These are phyloP conservation scores for Drosophila peninsularis DNA, from an alignment of 2,888 invertebrate genomes.

Conservation along the genomic window DNA sequence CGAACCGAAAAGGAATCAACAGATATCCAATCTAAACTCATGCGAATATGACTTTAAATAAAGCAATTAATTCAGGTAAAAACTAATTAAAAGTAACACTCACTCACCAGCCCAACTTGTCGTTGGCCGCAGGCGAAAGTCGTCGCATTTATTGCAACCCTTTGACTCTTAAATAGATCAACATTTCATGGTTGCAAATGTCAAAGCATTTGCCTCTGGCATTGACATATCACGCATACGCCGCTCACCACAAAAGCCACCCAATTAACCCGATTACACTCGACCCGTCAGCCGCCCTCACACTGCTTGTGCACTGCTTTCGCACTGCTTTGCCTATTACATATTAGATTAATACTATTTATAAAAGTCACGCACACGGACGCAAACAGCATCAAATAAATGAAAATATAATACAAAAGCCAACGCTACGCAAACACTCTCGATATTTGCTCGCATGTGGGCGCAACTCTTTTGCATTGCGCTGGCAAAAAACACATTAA, in stretches of 20 bases:
- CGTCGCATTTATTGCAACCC: constrained; percentile 23
- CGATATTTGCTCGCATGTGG: constrained; percentile 20
- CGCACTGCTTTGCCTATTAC: neutral
- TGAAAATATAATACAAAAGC: constrained; percentile 15
- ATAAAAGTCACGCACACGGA: constrained; percentile 3
- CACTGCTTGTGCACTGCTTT: neutral
- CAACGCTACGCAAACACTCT: constrained; percentile 1
- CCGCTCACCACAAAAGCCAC: constrained; percentile 15
- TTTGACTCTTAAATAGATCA: constrained; percentile 36
- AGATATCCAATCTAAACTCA: neutral
- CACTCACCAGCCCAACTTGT: neutral
- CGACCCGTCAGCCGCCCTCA: neutral
- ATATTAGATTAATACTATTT: constrained; percentile 23
- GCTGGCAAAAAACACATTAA: constrained; percentile 20
- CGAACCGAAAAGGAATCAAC: neutral
- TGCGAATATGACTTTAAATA: constrained; percentile 2
- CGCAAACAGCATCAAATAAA: constrained; percentile 7
- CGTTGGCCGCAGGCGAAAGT: constrained; percentile 21
- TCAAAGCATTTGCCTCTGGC: constrained; percentile 34
- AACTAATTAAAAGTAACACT: constrained; percentile 39
- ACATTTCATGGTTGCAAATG: constrained; percentile 4
- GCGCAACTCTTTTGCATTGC: constrained; percentile 40
- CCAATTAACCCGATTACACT: constrained; percentile 5
- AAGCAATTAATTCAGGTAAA: constrained; percentile 29
- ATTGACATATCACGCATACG: constrained; percentile 57